Conservation (phyloP, 2,797 vertebrate species). For the Enteromius paludinosus region DNA sequence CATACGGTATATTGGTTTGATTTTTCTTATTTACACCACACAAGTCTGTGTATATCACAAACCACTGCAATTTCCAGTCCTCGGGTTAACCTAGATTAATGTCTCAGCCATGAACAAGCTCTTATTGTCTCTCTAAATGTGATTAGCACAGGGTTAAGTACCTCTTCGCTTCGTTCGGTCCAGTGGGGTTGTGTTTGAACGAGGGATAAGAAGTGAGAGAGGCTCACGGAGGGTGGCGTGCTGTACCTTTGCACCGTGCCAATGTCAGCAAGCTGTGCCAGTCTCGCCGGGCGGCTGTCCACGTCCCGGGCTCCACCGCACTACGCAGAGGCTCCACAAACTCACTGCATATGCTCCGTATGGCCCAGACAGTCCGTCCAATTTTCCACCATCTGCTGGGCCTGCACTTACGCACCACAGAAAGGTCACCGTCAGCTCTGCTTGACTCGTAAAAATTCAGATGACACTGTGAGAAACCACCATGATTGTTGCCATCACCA, state of each 20-base stretch:
- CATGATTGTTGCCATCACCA: conserved; percentile 42
- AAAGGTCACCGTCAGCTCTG: conserved; percentile 65
- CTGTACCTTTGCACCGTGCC: conserved; percentile 64
- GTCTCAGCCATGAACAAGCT: conserved; percentile 29
- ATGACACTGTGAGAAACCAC: conserved; percentile 52
- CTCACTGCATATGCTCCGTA: conserved; percentile 80
- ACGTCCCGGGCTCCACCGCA: conserved; percentile 68
- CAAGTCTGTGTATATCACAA: neutral
- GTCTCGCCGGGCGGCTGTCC: conserved; percentile 70
- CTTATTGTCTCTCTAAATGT: conserved; percentile 46
- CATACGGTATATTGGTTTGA: neutral
- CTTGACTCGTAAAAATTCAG: conserved; percentile 62
- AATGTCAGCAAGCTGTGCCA: conserved; percentile 72
- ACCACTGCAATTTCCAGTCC: conserved; percentile 13
- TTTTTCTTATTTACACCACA: neutral
- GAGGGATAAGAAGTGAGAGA: conserved; percentile 49
- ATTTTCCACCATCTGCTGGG: conserved; percentile 81
- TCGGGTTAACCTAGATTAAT: conserved; percentile 23
- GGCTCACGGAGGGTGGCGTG: conserved; percentile 35
- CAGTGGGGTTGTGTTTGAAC: conserved; percentile 38
- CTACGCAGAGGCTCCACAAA: conserved; percentile 71
- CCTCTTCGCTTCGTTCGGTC: conserved; percentile 42
- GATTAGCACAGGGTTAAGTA: conserved; percentile 53
- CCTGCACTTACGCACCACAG: conserved; percentile 71
- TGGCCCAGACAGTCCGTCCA: conserved; percentile 74